These are phyloP conservation scores for Prosopocoilus inquinatus DNA, from an alignment of 2,888 invertebrate genomes.

Conservation along the genomic window DNA sequence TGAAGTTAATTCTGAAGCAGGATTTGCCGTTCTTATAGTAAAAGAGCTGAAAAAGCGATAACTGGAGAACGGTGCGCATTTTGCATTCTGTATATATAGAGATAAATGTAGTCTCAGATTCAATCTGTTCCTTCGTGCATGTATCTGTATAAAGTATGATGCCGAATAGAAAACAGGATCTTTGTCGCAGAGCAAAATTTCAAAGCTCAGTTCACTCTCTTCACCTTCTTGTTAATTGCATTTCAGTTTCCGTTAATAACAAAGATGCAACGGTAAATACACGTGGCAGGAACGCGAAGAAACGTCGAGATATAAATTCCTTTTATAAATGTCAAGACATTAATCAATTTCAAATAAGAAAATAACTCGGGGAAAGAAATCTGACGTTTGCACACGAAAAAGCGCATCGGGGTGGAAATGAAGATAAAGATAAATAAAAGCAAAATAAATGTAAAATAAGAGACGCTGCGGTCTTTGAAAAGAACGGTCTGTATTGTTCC, in stretches of 20 bases:
- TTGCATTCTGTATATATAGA: not conserved
- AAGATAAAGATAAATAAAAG: conserved; percentile 50
- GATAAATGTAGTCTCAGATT: not conserved
- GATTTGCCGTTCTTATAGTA: not conserved
- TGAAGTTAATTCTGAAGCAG: not conserved
- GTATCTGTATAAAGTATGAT: too few species aligned
- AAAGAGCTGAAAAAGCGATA: not conserved
- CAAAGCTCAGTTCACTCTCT: too few species aligned
- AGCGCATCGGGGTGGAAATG: conserved; percentile 41
- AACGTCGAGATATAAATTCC: not conserved
- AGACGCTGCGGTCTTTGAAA: not conserved
- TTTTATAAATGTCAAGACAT: conserved; percentile 25
- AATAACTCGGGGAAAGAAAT: conserved; percentile 29
- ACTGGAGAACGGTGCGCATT: not conserved
- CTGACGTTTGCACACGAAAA: conserved; percentile 32
- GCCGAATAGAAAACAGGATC: too few species aligned
- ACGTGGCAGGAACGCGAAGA: not conserved
- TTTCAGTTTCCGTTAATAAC: too few species aligned
- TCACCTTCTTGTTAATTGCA: too few species aligned
- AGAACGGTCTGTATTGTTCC: not conserved
- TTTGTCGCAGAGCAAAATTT: too few species aligned
- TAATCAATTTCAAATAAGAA: conserved; percentile 30
- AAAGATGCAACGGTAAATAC: too few species aligned
- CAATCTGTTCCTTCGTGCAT: not conserved
- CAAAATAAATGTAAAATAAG: conserved; percentile 35